These are phyloP conservation scores for Acronicta alni DNA, from an alignment of 2,888 invertebrate species.

Conservation along the genomic window DNA sequence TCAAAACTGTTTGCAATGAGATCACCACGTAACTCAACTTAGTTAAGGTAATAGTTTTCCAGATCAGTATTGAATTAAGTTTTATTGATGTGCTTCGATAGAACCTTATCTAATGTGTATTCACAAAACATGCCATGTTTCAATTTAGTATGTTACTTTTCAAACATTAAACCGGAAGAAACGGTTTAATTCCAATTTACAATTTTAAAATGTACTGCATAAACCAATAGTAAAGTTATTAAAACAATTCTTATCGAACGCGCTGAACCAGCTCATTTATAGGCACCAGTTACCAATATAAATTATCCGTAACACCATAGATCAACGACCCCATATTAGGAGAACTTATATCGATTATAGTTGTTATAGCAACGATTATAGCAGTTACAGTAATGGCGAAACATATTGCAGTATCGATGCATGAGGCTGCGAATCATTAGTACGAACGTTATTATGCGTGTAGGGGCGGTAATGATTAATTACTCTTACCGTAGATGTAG, in stretches of 20 bases:
- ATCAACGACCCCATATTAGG: conserved; percentile 41
- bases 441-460: conserved; percentile 27
- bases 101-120: too few relatives aligned
- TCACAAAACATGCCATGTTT: not conserved
- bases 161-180: too few relatives aligned
- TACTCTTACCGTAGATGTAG: conserved; percentile 16
- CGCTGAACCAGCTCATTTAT: conserved; percentile 9
- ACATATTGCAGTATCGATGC: conserved; percentile 51
- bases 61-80: too few relatives aligned
- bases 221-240: conserved; percentile 10
- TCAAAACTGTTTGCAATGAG: conserved; percentile 8
- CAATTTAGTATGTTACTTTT: not conserved
- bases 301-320: conserved; percentile 25
- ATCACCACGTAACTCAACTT: not conserved
- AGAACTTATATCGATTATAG: conserved; percentile 33
- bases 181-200: not conserved
- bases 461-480: conserved; percentile 49
- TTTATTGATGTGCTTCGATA: too few relatives aligned
- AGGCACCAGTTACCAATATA: conserved; percentile 23
- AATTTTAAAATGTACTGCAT: conserved; percentile 1
- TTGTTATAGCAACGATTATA: conserved; percentile 16
- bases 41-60: conserved; percentile 21
- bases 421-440: conserved; percentile 69
- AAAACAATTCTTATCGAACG: conserved; percentile 23
- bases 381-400: conserved; percentile 38